A percentile compares a stretch with the other conserved stretches of the same genome.
These are phyloP conservation scores for Gambusia holbrooki DNA, from an alignment of 2,113 vertebrate species.

Conservation along the genomic window DNA sequence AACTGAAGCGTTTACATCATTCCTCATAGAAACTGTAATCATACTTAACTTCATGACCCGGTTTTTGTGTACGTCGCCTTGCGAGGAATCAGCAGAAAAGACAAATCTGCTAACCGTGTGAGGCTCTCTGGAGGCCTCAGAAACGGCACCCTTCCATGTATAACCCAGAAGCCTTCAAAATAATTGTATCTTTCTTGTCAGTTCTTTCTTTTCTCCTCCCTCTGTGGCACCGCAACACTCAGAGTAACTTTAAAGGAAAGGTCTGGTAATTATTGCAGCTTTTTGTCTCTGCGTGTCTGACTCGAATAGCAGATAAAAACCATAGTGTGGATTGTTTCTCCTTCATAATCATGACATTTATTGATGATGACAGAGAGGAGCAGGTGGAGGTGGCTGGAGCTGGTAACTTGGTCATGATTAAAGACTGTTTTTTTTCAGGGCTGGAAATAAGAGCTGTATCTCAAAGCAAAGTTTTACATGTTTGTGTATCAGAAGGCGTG, in stretches of 20 bases:
- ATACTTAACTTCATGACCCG: slow-evolving; percentile 39
- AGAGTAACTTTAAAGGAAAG: slow-evolving; percentile 34
- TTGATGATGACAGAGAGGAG: slow-evolving; percentile 40
- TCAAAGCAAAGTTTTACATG: slow-evolving; percentile 7
- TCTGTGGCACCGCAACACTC: slow-evolving; percentile 22
- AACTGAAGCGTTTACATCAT: slow-evolving; percentile 58
- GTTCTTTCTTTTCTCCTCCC: slow-evolving; percentile 22
- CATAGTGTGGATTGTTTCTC: slow-evolving; percentile 26
- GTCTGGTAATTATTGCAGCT: slow-evolving; percentile 39
- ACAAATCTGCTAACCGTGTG: slow-evolving; percentile 59
- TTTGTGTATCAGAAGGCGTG: not conserved
- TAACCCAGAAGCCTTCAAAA: slow-evolving; percentile 61
- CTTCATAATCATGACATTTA: slow-evolving; percentile 39
- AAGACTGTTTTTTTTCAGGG: slow-evolving; percentile 20
- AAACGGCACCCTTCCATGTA: slow-evolving; percentile 60
- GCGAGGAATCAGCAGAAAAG: slow-evolving; percentile 51
- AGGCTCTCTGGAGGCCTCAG: slow-evolving; percentile 46
- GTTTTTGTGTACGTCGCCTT: slow-evolving; percentile 36
- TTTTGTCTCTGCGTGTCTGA: slow-evolving; percentile 27
- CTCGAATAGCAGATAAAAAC: slow-evolving; percentile 18
- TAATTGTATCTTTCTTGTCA: slow-evolving; percentile 65
- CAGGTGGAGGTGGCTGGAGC: slow-evolving; percentile 27
- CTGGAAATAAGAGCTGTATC: slow-evolving; percentile 1
- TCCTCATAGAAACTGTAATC: slow-evolving; percentile 47
- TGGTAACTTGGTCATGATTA: slow-evolving; percentile 38